Base-by-base conservation (phyloP, 2,888 invertebrate species). In the Ormyrus labotus region DNA sequence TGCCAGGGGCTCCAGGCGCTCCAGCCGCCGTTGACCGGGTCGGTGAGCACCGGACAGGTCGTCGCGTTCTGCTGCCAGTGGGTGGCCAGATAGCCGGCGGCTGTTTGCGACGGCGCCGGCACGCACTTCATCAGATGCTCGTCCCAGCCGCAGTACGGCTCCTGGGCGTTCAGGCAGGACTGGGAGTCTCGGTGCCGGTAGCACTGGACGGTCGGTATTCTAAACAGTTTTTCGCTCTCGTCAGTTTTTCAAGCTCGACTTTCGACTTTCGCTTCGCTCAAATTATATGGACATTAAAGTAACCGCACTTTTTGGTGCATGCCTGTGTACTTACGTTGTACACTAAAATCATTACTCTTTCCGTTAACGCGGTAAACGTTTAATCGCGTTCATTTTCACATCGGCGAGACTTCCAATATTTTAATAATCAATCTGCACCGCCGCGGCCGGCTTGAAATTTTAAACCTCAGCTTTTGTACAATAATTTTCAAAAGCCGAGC, bases 121-220 rank as follows among this genome's bases (percentile, higher is more conserved):
- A 95, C 94, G 87, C 98, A 98, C 34, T 92, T 91, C 84, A 96
- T 94, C 11, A 93, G 91, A 6, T 94, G 92, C 84, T 95, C 95
- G 91, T 98, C 95, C 98, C 98, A 98, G 0, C 97, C 98, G 90
- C 98, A 98, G 89, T 98, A 97, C 0, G 98, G 98, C 91, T 98
- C 98, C 91, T 95, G 95, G 0, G 97, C 95, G 85, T 95, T 95
- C 61, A 96, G 89, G 89, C 98, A 98, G 7, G 95, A 94, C 8
- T 93, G 91, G 71, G 93, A 93, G 7, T 94, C 94, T 8, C 92
- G 92, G 90, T 96, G 96, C 2, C 97, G 93, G 53, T 92, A 92
- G 87, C 98, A 98, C 63, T 96, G 95, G 82, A 95, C 94, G 0
- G 96, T 94, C 0, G 96, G 94, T 73, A 98, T 93, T 55, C 96